Conservation (phyloP, 2,797 vertebrate species). For the Jordanella pulchra region DNA sequence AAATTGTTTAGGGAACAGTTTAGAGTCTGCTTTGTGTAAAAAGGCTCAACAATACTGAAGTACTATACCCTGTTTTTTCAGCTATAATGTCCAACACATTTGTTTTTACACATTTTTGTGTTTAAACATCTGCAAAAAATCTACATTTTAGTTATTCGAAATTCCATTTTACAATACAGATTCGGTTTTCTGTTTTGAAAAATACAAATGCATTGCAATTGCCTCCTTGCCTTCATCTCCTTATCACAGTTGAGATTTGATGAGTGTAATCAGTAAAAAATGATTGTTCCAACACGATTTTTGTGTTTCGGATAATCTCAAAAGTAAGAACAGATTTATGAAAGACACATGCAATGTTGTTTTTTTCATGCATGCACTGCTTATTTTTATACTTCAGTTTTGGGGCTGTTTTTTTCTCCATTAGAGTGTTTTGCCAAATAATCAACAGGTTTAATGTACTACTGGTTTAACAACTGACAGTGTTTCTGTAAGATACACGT, state of each 20-base stretch:
- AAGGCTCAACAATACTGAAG: no score
- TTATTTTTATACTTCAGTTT: slow-evolving; percentile 30
- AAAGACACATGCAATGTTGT: slow-evolving; percentile 20
- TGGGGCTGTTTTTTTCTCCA: slow-evolving; percentile 13
- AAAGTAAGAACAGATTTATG: slow-evolving; percentile 17
- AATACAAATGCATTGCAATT: slow-evolving; percentile 11
- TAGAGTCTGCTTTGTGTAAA: no score
- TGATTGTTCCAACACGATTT: slow-evolving; percentile 12
- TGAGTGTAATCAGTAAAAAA: slow-evolving; percentile 22
- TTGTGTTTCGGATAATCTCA: slow-evolving; percentile 18
- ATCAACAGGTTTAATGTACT: slow-evolving; percentile 32
- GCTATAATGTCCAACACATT: slow-evolving; percentile 32
- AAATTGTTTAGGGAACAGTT: no score
- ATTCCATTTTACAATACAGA: slow-evolving; percentile 22
- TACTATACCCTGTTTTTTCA: no score
- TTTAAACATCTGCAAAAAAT: slow-evolving; percentile 40
- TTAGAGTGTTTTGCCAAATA: slow-evolving; percentile 13
- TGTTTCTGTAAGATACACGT: slow-evolving; percentile 45
- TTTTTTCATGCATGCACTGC: slow-evolving; percentile 20
- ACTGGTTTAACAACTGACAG: slow-evolving; percentile 25
- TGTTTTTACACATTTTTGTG: slow-evolving; percentile 48
- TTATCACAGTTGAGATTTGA: slow-evolving; percentile 3
- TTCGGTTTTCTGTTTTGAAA: background rate
- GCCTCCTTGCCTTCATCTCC: slow-evolving; percentile 7
- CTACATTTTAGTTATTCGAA: slow-evolving; percentile 50